Conservation (phyloP, 2,113 vertebrate species). For the Galeopterus variegatus region DNA sequence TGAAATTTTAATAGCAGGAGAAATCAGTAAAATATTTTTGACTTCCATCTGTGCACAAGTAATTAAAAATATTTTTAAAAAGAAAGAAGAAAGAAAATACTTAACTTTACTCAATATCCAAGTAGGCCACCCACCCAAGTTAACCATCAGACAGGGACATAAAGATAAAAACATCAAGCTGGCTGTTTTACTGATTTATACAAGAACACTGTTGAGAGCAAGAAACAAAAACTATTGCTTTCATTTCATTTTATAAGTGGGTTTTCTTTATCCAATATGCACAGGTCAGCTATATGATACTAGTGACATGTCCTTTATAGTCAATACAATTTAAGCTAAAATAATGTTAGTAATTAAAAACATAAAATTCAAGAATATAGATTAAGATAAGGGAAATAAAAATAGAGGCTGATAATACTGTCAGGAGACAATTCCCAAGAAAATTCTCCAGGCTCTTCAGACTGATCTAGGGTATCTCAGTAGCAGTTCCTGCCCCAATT, state of each 20-base stretch:
- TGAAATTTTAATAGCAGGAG: conserved; percentile 23
- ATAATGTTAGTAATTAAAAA: not conserved
- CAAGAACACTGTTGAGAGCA: not conserved
- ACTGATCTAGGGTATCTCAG: not conserved
- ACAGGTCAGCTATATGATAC: not conserved
- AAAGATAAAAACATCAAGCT: conserved; percentile 23
- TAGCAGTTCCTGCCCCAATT: not conserved
- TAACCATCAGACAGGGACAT: conserved; percentile 33
- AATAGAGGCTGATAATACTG: not conserved
- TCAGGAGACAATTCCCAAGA: not conserved
- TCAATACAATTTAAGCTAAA: conserved; percentile 9
- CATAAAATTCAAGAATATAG: conserved; percentile 9
- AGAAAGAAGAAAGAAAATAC: not conserved
- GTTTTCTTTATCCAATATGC: not conserved
- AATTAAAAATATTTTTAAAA: conserved; percentile 20
- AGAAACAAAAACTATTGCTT: not conserved
- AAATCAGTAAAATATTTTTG: not conserved
- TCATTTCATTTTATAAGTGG: not conserved
- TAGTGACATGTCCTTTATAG: not conserved
- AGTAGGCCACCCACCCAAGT: not conserved
- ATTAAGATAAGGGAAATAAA: conserved; percentile 4
- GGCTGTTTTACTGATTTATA: not conserved
- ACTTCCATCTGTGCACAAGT: not conserved
- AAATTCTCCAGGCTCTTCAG: not conserved
- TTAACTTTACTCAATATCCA: not conserved